Evolutionary conservation across 2,888 invertebrate genomes (phyloP).

Genomic region (Metalampra italica): DNA sequence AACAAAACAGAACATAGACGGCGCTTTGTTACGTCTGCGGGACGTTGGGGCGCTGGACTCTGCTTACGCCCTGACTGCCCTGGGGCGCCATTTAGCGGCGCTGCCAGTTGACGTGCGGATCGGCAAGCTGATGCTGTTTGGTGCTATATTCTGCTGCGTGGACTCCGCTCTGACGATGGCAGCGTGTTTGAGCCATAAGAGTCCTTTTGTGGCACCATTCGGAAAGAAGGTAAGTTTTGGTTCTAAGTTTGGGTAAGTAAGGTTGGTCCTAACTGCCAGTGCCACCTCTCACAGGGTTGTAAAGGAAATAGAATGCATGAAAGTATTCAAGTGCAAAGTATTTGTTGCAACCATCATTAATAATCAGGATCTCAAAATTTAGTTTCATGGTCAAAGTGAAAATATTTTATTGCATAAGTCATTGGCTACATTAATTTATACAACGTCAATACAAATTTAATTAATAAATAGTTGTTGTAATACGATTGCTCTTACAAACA

Average conservation of each 20-base stretch:
- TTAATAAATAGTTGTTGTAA: too few relatives aligned
- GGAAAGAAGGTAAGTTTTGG: constrained; percentile 76
- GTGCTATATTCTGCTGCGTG: constrained; percentile 94
- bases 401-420: too few relatives aligned
- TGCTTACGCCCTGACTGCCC: constrained; percentile 85
- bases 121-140: constrained; percentile 95
- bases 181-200: constrained; percentile 88
- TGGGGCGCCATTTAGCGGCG: constrained; percentile 92
- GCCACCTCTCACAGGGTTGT: too few relatives aligned
- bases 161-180: constrained; percentile 96
- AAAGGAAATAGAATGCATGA: too few relatives aligned
- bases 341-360: too few relatives aligned
- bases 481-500: too few relatives aligned
- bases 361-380: too few relatives aligned
- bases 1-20: constrained; percentile 80
- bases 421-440: too few relatives aligned
- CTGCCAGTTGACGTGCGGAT: constrained; percentile 94
- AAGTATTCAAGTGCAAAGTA: too few relatives aligned
- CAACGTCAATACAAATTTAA: too few relatives aligned
- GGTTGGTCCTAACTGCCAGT: constrained; percentile 61
- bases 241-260: neutral
- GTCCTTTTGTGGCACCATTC: constrained; percentile 87
- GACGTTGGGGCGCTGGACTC: constrained; percentile 90
- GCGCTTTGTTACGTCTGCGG: constrained; percentile 84
- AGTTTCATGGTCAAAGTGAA: too few relatives aligned